These are phyloP conservation scores for Altica lythri DNA, from an alignment of 2,888 invertebrate species.

Conservation along the genomic window DNA sequence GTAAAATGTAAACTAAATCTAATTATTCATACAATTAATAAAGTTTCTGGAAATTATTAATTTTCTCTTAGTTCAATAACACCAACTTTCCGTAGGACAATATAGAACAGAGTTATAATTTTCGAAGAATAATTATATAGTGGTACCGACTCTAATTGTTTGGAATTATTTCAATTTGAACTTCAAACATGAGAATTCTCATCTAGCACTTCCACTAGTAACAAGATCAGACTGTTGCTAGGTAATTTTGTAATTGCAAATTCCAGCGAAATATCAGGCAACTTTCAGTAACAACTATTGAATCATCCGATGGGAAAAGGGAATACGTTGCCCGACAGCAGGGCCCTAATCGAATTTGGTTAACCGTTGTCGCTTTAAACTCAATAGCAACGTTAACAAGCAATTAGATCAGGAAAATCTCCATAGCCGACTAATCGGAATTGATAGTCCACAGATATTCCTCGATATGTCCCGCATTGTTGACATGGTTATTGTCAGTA, in stretches of 20 bases:
- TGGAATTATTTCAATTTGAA: slow-evolving; percentile 15
- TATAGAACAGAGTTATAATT: background rate
- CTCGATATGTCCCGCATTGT: slow-evolving; percentile 11
- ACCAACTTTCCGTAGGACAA: background rate
- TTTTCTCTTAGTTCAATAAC: background rate
- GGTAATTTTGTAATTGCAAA: slow-evolving; percentile 26
- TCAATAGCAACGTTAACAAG: slow-evolving; percentile 27
- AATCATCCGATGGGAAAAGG: slow-evolving; percentile 18
- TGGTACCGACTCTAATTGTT: slow-evolving; percentile 11
- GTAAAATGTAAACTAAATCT: no score
- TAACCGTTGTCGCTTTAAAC: slow-evolving; percentile 29
- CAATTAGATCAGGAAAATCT: slow-evolving; percentile 31
- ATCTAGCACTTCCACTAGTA: slow-evolving; percentile 14
- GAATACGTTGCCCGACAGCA: slow-evolving; percentile 5
- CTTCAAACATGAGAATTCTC: slow-evolving; percentile 14
- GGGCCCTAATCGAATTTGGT: slow-evolving; percentile 28
- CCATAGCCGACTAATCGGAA: slow-evolving; percentile 23
- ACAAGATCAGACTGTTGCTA: slow-evolving; percentile 13
- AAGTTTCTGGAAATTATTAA: no score
- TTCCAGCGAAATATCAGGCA: slow-evolving; percentile 22
- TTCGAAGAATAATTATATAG: slow-evolving; percentile 8
- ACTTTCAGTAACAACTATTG: slow-evolving; percentile 25
- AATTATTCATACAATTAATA: no score
- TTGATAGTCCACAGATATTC: slow-evolving; percentile 28
- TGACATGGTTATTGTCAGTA: background rate